Base-by-base conservation (phyloP, 2,113 vertebrate species). In the Phaetusa simplex region DNA sequence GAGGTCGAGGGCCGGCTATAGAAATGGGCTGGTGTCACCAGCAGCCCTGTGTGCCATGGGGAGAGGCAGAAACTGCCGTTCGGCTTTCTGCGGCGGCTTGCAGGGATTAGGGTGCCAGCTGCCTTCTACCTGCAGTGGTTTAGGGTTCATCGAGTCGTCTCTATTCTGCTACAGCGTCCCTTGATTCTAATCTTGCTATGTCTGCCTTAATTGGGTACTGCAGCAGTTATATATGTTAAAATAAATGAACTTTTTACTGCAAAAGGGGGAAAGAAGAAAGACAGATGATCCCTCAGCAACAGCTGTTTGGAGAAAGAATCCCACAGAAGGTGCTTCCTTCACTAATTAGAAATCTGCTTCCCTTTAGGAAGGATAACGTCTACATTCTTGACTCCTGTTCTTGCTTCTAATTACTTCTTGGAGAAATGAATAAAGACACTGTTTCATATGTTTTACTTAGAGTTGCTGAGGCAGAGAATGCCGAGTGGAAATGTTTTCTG, bases 311-410 rank as follows among this genome's bases (percentile, higher is more conserved):
- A 96, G 90, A 95, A 93, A 93, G 90, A 91, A 94, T 86, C 86
- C 78, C 91, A 67, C 81, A 72, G 69, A 93, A 96, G 92, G 90
- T 9, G 10, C 93, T 95, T 92, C 80, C 79, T 85, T 94, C 65
- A 38, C 95, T 98, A 96, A 93, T 98, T 98, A 98, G 98, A 98
- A 98, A 95, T 91, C 95, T 96, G 95, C 87, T 89, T 97, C 89
- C 95, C 91, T 98, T 93, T 88, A 95, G 97, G 78, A 97, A 78
- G 83, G 62, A 56, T 77, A 97, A 85, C 2, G 66, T 94, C 98
- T 97, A 82, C 70, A 18, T 77, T 89, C 11, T 11, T 86, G 90
- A 95, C 96, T 97, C 93, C 91, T 86, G 61, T 95, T 95, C 84
- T 18, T 50, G 93, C 93, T 83, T 95, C 97, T 98, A 98, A 98